Conservation (phyloP, 2,888 invertebrate genomes). For the Diadromus collaris region DNA sequence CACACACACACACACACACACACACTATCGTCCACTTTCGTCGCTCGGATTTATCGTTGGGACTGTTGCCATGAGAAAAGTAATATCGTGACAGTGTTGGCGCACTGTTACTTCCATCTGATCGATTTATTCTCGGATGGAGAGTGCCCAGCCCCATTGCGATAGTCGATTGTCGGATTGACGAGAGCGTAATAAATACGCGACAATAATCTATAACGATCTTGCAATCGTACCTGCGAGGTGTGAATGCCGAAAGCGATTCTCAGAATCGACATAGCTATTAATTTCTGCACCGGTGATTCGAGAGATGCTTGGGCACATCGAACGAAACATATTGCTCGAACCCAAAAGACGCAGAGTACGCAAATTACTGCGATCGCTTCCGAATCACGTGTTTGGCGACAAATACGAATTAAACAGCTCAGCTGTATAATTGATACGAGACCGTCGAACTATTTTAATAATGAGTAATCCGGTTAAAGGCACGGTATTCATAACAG, state of each 20-base stretch:
- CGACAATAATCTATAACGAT: conserved; percentile 40
- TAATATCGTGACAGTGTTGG: conserved; percentile 58
- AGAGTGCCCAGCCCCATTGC: not conserved
- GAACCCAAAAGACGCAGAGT: not conserved
- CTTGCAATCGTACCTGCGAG: conserved; percentile 16
- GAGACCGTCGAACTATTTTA: conserved; percentile 16
- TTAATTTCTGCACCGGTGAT: conserved; percentile 10
- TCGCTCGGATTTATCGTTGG: conserved; percentile 49
- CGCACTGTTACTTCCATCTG: conserved; percentile 58
- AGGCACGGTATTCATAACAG: conserved; percentile 29
- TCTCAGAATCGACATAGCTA: not conserved
- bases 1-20: conserved; percentile 3
- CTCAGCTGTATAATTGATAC: not conserved
- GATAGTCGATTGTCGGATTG: conserved; percentile 46
- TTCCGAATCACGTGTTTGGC: not conserved
- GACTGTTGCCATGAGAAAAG: conserved; percentile 61
- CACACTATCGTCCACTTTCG: conserved; percentile 35
- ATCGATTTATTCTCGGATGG: conserved; percentile 57
- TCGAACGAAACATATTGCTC: not conserved
- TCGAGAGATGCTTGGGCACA: not conserved
- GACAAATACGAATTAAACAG: conserved; percentile 2
- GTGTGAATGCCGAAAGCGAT: not conserved
- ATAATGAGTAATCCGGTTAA: conserved; percentile 38
- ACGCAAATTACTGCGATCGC: not conserved
- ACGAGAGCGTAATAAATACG: conserved; percentile 13